Conservation (phyloP, 2,888 invertebrate species). For the Hoplodrina blanda region DNA sequence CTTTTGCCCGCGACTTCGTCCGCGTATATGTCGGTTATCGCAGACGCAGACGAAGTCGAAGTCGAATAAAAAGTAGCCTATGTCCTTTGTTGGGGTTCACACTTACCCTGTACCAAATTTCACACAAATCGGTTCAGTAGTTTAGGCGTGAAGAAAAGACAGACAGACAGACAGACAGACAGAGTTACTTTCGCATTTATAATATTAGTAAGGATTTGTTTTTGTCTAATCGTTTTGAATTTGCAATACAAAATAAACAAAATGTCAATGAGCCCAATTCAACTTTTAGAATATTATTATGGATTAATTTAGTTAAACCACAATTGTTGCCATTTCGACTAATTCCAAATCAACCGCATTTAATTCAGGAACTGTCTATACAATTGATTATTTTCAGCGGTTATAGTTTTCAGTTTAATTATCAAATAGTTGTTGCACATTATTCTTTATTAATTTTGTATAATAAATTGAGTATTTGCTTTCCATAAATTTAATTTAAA, state of each 20-base stretch:
- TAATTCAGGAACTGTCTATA: slow-evolving; percentile 30
- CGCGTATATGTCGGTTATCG: too few relatives aligned
- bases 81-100: too few relatives aligned
- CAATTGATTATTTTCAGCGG: slow-evolving; percentile 30
- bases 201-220: too few relatives aligned
- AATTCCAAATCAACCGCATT: slow-evolving; percentile 39
- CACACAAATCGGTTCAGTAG: too few relatives aligned
- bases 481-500: not conserved
- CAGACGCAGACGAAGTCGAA: too few relatives aligned
- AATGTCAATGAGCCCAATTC: not conserved
- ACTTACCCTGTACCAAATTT: too few relatives aligned
- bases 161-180: too few relatives aligned
- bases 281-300: not conserved
- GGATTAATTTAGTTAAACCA: slow-evolving; percentile 19
- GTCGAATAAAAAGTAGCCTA: too few relatives aligned
- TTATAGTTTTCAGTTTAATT: slow-evolving; percentile 19
- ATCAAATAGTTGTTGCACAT: not conserved
- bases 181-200: too few relatives aligned
- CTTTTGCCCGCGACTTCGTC: too few relatives aligned
- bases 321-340: slow-evolving; percentile 19
- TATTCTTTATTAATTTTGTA: not conserved
- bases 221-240: not conserved
- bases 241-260: not conserved
- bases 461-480: not conserved
- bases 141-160: too few relatives aligned